Conservation (phyloP, 1,140 invertebrate genomes). For the Pseudomyrmex gracilis region DNA sequence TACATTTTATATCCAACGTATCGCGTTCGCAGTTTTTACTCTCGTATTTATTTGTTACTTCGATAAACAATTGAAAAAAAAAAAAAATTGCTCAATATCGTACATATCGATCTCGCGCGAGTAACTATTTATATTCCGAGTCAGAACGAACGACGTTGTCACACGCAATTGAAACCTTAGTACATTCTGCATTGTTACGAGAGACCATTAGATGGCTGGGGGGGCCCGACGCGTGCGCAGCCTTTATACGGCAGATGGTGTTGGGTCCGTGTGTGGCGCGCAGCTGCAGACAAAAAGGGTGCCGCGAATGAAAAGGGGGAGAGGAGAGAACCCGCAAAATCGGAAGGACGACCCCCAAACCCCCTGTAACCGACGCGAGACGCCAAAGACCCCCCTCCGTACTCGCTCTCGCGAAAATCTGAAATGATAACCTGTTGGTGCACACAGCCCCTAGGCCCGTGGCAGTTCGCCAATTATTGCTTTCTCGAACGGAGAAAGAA, state of each 20-base stretch:
- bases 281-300: slow-evolving; percentile 63
- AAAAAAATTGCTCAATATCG: not conserved
- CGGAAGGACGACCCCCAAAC: slow-evolving; percentile 56
- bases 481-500: not conserved
- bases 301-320: slow-evolving; percentile 17
- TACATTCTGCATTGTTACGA: slow-evolving; percentile 64
- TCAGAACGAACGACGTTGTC: slow-evolving; percentile 25
- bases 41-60: not conserved
- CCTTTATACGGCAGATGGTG: slow-evolving; percentile 71
- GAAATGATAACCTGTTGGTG: slow-evolving; percentile 53
- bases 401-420: not conserved
- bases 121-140: slow-evolving; percentile 17
- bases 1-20: too few relatives aligned
- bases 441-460: not conserved
- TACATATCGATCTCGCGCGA: not conserved
- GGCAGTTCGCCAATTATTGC: slow-evolving; percentile 33
- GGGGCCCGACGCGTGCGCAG: slow-evolving; percentile 41
- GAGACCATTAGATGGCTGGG: slow-evolving; percentile 62
- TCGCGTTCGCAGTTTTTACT: not conserved
- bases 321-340: slow-evolving; percentile 21
- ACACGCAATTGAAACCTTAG: slow-evolving; percentile 45
- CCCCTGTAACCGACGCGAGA: slow-evolving; percentile 18
- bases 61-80: slow-evolving; percentile 26
- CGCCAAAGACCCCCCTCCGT: not conserved
- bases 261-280: slow-evolving; percentile 51